phyloP scores from a whole-genome alignment of 2,113 vertebrate genomes.

The Thunnus thynnus region DNA sequence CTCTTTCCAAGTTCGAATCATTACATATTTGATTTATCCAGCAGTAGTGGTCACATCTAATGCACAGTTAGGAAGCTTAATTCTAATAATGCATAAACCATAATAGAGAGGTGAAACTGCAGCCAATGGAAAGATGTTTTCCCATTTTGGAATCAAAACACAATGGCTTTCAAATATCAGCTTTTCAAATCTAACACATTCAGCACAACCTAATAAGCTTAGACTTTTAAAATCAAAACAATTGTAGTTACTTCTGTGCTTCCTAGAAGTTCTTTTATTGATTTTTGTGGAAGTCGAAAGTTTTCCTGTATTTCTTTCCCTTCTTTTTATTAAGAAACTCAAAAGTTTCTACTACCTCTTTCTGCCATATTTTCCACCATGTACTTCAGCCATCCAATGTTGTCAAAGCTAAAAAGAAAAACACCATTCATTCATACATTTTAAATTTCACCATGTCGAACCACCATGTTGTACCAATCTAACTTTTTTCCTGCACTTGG shows the following conservation, averaged over 20 bases:
- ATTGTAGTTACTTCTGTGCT: not conserved
- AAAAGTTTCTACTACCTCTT: not conserved
- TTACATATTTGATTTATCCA: not conserved
- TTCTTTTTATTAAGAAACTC: not conserved
- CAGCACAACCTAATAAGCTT: not conserved
- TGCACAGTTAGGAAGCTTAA: not conserved
- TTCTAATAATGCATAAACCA: not conserved
- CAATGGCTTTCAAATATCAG: not conserved
- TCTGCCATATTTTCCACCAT: not conserved
- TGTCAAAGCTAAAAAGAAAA: not conserved
- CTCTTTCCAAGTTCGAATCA: not conserved
- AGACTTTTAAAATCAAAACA: slow-evolving; percentile 2
- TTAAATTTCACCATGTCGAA: slow-evolving; percentile 14
- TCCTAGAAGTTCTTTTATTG: not conserved
- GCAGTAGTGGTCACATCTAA: not conserved
- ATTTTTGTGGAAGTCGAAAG: not conserved
- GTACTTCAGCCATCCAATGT: not conserved
- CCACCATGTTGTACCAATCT: not conserved
- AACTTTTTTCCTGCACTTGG: not conserved
- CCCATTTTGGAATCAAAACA: not conserved
- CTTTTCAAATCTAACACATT: slow-evolving; percentile 1
- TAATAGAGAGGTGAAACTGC: not conserved
- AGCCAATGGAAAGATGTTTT: not conserved
- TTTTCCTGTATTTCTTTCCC: not conserved
- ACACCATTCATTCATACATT: slow-evolving; percentile 3